Percentiles rank a stretch among this genome's conserved stretches.
Conservation (phyloP, 2,888 invertebrate genomes). For the Entomobrya multifasciata region DNA sequence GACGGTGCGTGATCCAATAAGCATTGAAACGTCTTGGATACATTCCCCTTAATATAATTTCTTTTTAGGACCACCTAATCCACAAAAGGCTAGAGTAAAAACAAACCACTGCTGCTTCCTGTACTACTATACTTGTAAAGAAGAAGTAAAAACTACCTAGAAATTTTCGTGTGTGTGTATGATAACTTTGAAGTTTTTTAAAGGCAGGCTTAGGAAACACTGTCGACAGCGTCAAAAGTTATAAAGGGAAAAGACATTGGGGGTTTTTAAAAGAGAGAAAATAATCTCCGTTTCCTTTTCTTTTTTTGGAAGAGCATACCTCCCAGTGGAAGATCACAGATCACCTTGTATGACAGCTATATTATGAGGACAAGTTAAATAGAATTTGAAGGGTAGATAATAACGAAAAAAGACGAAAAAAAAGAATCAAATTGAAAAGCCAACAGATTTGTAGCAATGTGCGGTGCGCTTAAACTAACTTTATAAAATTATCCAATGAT, state of each 20-base stretch:
- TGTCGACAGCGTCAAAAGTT: conserved; percentile 49
- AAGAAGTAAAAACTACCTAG: no score
- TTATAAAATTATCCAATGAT: conserved; percentile 42
- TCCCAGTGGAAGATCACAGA: conserved; percentile 6
- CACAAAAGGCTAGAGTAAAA: conserved; percentile 27
- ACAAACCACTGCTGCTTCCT: background rate
- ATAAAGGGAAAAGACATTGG: conserved; percentile 9
- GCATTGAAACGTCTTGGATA: conserved; percentile 68
- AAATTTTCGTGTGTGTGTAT: background rate
- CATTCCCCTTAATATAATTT: conserved; percentile 66
- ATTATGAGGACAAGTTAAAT: conserved; percentile 11
- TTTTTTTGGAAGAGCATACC: background rate
- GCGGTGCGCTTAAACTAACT: conserved; percentile 57
- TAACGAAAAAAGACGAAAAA: conserved; percentile 14
- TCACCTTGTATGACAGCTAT: conserved; percentile 1
- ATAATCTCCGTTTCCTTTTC: conserved; percentile 6
- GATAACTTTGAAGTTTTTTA: background rate
- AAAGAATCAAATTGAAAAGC: conserved; percentile 63
- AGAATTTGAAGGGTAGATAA: conserved; percentile 47
- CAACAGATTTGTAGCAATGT: conserved; percentile 9
- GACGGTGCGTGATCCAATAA: conserved; percentile 74
- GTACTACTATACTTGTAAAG: background rate
- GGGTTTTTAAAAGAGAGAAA: background rate
- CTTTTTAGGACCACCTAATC: conserved; percentile 50
- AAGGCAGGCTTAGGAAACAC: background rate